Evolutionary conservation across 2,888 invertebrate species (phyloP), one percentile per base, ranked within the genome.

Genomic region (Boloria euphrosyne): DNA sequence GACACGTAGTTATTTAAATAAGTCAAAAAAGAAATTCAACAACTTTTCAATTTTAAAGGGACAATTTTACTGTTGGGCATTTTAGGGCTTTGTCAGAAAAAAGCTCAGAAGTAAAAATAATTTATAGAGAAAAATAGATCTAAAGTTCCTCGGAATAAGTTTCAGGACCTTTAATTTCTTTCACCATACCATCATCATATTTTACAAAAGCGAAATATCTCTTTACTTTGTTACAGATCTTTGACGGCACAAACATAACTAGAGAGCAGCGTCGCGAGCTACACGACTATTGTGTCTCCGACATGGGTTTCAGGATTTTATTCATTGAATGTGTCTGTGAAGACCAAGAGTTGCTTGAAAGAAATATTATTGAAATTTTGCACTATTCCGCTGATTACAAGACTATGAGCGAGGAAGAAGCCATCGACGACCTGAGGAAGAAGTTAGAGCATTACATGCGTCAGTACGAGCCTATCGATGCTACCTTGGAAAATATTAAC

Each of bases 261-360:
- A 92, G 95, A 54, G 94, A 95, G 65, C 95, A 98, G 71, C 94
- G 98, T 31, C 93, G 95, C 73, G 94, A 96, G 79, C 93, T 97
- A 62, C 93, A 94, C 81, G 94, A 95, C 68, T 95, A 96, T 79
- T 95, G 96, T 72, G 92, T 94, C 70, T 91, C 94, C 7, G 94
- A 95, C 72, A 93, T 95, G 88, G 96, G 96, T 68, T 97, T 96
- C 87, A 95, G 97, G 77, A 95, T 98, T 67, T 95, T 98, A 81
- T 98, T 98, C 90, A 95, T 98, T 73, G 98, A 98, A 85, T 97
- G 97, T 83, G 94, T 98, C 71, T 98, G 98, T 87, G 96, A 97
- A 76, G 97, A 98, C 73, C 90, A 92, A 62, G 88, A 86, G 61
- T 72, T 92, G 0, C 84, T 92, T 3, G 92, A 92, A 72, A 82